Base-by-base conservation (phyloP, 2,888 invertebrate genomes). In the Epinotia bilunana region DNA sequence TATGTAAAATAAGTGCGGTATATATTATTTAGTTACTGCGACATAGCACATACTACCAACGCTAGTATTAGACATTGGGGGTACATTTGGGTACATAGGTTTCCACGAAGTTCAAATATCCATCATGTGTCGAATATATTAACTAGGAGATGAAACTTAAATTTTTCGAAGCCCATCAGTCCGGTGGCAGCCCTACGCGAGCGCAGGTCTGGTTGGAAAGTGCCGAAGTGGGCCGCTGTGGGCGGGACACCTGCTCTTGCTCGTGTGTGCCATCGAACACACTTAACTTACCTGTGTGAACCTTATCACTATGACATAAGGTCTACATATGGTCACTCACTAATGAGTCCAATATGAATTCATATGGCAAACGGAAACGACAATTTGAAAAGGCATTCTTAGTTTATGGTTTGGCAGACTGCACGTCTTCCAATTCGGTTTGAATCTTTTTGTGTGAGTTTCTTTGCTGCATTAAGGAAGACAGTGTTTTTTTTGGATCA, bases 161-260 rank as follows among this genome's bases (percentile, higher is more conserved):
- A 39, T 16, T 3, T 16, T 18, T 39, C 13, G 43, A 16, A 11
- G 39, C 9, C 18, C 18, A n/a, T 18, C 12, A 33, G 62, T 62
- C 43, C 43, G 20, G 18, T 43, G 63, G n/a, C 16, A 33, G 18
- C 62, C 39, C 39, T 62, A n/a, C 33, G 62, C 79, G 76, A 12
- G 63, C 43, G 76, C 68, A 72, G 72, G 77, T 77, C 76, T 74
- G 77, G 77, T 80, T 78, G 79, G 82, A 83, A 83, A 83, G 82
- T 82, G 79, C 79, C 74, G 76, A 76, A 76, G 81, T 82, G 77
- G 82, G 78, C 64, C 69, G 69, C 73, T 74, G 74, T 65, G 74
- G 69, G 74, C 65, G 70, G 67, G 70, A 74, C 74, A 70, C 70
- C 70, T 74, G 74, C 57, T 53, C 73, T 20, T 33, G 62, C 60